A percentile compares a stretch with the other conserved stretches of the same genome.
phyloP scores from a whole-genome alignment of 2,888 invertebrate species.

The Hypomecis atomaria region DNA sequence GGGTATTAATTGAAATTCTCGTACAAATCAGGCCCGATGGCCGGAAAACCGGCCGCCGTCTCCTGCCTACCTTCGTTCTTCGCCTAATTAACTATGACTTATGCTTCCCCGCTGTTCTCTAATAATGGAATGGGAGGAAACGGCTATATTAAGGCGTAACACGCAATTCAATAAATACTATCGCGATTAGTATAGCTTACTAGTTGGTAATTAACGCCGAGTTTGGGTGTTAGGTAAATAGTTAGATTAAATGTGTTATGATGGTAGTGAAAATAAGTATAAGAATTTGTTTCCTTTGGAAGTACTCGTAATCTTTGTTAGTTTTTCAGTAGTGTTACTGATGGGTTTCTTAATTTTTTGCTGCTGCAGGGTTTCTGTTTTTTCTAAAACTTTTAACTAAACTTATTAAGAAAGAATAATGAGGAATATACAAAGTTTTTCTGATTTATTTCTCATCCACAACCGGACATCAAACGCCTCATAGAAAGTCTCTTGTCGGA shows the following conservation, averaged over 20 bases:
- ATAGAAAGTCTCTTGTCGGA: too few relatives aligned
- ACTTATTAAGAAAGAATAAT: too few relatives aligned
- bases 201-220: neutral
- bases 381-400: too few relatives aligned
- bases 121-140: slow-evolving; percentile 21
- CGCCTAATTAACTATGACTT: slow-evolving; percentile 31
- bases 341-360: too few relatives aligned
- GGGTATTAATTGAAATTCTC: slow-evolving; percentile 26
- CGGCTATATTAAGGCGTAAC: slow-evolving; percentile 15
- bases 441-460: too few relatives aligned
- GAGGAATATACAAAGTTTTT: too few relatives aligned
- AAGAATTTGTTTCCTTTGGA: too few relatives aligned
- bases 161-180: slow-evolving; percentile 20
- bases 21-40: slow-evolving; percentile 22
- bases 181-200: slow-evolving; percentile 1
- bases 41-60: slow-evolving; percentile 24
- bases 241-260: neutral
- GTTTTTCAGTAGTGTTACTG: too few relatives aligned
- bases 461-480: too few relatives aligned
- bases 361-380: too few relatives aligned
- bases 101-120: slow-evolving; percentile 14
- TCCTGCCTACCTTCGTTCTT: slow-evolving; percentile 19
- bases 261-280: neutral
- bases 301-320: too few relatives aligned
- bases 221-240: neutral